Evolutionary conservation across 2,888 invertebrate species (phyloP), one percentile per base, ranked within the genome.

Genomic region (Diaprepes abbreviatus): DNA sequence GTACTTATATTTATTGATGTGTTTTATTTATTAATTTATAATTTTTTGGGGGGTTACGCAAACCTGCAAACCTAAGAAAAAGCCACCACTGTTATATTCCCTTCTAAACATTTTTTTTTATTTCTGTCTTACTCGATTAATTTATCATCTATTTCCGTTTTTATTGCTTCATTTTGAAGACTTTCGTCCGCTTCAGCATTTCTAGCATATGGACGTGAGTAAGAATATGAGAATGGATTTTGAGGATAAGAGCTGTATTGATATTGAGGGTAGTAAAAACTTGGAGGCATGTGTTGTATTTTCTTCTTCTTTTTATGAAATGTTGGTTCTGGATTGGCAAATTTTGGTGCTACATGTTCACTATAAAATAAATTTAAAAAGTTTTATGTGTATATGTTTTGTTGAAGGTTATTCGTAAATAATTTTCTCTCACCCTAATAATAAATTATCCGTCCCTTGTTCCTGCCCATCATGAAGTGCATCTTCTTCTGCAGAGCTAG

Each of bases 251-350:
- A 16, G n/a, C 7, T 17, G 28, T 59, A 59, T n/a, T 59, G n/a
- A 45, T 31, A 10, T 28, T 40, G 45, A n/a, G 40, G 43, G 28
- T 59, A 59, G 17, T 43, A 50, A 16, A 28, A 50, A 50, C 28
- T 50, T 12, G 28, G 48, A 7, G 28, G 48, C 28, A 14, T 50
- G 12, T 50, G 48, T 16, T 50, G 24, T 28, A 9, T 14, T 16
- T 28, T 14, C 3, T 28, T 50, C 9, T 7, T 9, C 12, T 45
- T 24, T 5, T 43, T 40, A n/a, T 45, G 16, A 1, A 17, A 9
- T 14, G 16, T 38, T 14, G 14, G 17, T 9, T 16, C 17, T 4
- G 40, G 40, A 10, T 40, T 9, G 4, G 40, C 40, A 7, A 17
- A 16, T 40, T 17, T 40, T 2, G 40, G 40, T 17, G 17, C 17